Base-by-base conservation (phyloP, 37 sponge, comb jelly and placozoan genomes). In the Lycopodina hypogea region DNA sequence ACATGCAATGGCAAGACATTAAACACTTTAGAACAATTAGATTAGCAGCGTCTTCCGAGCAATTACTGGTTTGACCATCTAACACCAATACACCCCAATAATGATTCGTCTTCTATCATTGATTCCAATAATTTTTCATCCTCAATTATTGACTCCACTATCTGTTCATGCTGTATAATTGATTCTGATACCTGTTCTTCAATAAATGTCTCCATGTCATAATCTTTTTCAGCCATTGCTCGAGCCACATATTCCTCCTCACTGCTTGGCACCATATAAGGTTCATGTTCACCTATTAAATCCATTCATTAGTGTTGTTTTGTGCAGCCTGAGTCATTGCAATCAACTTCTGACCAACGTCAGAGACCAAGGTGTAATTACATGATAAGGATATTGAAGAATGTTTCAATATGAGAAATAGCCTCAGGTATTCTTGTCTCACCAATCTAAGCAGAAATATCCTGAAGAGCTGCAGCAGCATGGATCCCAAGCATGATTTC, bases 391-490 rank as follows among this genome's bases (percentile, higher is more conserved):
- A 9, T 39, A 11, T 22, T 76, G 60, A 24, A 76, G 45, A 23
- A 76, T 62, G 7, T 61, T 39, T 76, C 62, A 3, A 76, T 36
- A 18, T 76, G 76, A 59, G 76, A 42, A 19, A 76, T 38, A 3
- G 61, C 61, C 11, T 76, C 76, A 41, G 61, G 19, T 2, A 42
- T 11, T 14, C 62, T 30, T 26, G 59, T 55, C 19, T 45, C 19
- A 7, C 1, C 4, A 21, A 26, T 60, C 42, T 76, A 41, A 40
- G 60, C 38, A 39, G 76, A 61, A 11, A 76, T 18, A 17, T 42
- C 76, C 38, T 59, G 76, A n/a, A 76, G 76, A 60, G 76, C 62
- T 19, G 76, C 76, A n/a, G 76, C 76, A 21, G 76, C 76, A 58
- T 33, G 24, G 76, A 61, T 30, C 56, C 48, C 48, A 45, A 12